Evolutionary conservation across 2,113 vertebrate species (phyloP), one percentile per base, ranked within the genome.

Genomic region (Ranitomeya imitator): DNA sequence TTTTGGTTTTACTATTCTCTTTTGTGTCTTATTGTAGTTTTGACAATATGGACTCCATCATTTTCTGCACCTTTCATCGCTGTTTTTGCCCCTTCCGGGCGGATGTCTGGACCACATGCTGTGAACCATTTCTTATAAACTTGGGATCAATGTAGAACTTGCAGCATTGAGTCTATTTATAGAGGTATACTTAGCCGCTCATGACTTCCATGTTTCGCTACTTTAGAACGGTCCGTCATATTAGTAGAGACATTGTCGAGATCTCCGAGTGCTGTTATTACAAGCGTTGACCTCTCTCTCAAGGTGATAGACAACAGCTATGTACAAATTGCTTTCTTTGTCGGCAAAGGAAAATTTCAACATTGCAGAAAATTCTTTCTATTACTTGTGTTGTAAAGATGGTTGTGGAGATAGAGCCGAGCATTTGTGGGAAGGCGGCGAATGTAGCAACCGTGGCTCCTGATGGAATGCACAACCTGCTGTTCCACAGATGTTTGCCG

Each of bases 261-360:
- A 60, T 87, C 31, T 59, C 9, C 31, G 18, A 87, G 63, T 31
- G 45, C 79, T 45, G 65, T 87, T 87, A 81, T 87, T 87, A 73
- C 86, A 31, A 57, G 67, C 37, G 63, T 37, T 87, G 77, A 87
- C 78, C 63, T 82, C n/a, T 23, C 54, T 51, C 78, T n/a, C 0
- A 23, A 59, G 78, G 54, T 82, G 79, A 55, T 65, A 87, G 51
- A 87, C 63, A 82, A 81, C 79, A 81, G 63, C 78, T 65, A 57
- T 60, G 78, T 59, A 81, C 78, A 87, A 81, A 87, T 87, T 71
- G 86, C 86, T 78, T 87, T 87, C 78, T 81, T 87, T 87, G 63
- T 87, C 78, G 60, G 74, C 18, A 45, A 61, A 21, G 37, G 63
- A 87, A 81, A 76, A 81, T 87, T 71, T 81, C 78, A 82, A 60